Evolutionary conservation across 92 coral and sea anemone species (phyloP).

Genomic region (Porites cylindrica): DNA sequence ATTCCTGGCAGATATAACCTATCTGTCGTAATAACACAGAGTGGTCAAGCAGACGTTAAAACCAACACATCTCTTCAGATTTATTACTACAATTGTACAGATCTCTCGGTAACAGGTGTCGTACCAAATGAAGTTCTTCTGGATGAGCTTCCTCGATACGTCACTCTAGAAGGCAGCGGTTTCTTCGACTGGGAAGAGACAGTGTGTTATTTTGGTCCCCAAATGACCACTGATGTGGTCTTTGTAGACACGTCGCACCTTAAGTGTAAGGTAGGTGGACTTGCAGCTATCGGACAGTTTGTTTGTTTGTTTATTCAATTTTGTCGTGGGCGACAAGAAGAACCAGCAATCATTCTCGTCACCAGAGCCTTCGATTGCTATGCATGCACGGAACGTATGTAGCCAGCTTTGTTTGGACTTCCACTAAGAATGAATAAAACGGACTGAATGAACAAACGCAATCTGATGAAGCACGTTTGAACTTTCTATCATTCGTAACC

Average conservation of each 20-base stretch:
- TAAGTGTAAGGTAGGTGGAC: slow-evolving; percentile 19
- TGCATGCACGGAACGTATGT: too few relatives aligned
- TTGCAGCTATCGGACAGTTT: too few relatives aligned
- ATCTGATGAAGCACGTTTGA: too few relatives aligned
- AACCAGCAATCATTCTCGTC: too few relatives aligned
- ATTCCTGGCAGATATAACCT: slow-evolving; percentile 43
- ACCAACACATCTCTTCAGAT: slow-evolving; percentile 37
- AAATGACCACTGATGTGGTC: not conserved
- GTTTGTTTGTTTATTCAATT: too few relatives aligned
- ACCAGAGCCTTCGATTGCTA: too few relatives aligned
- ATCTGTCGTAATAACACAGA: slow-evolving; percentile 1
- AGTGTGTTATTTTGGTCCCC: slow-evolving; percentile 22
- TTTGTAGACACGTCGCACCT: slow-evolving; percentile 9
- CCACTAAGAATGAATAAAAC: too few relatives aligned
- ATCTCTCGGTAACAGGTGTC: slow-evolving; percentile 28
- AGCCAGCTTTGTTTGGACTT: too few relatives aligned
- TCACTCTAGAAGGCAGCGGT: slow-evolving; percentile 25
- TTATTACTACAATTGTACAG: slow-evolving; percentile 10
- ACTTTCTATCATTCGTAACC: too few relatives aligned
- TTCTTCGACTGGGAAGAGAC: slow-evolving; percentile 43
- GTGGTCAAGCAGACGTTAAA: not conserved
- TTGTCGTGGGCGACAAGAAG: accelerated
- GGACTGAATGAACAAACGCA: too few relatives aligned
- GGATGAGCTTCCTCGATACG: slow-evolving; percentile 6
- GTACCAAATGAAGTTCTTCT: slow-evolving; percentile 1